Evolutionary conservation across 2,113 vertebrate species (phyloP), one percentile per base, ranked within the genome.

Genomic region (Delphinapterus leucas): DNA sequence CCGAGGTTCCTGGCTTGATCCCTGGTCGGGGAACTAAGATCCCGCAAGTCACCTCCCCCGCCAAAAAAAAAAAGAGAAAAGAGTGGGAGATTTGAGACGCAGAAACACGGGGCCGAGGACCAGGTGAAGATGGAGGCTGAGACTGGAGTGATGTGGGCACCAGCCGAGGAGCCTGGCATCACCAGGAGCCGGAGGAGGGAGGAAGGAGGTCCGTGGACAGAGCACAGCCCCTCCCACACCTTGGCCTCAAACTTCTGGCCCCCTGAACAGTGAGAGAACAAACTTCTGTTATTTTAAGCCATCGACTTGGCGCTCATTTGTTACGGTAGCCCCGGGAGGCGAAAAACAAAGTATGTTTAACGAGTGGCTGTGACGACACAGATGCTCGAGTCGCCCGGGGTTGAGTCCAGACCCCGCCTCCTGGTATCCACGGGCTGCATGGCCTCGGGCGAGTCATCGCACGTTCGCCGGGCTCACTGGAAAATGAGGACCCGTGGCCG

Each of bases 331-430:
- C 47, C n/a, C 25, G 47, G 68, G 33, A 83, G 71, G 47, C 11
- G 6, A 70, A 60, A 8, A 44, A 6, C 53, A 61, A 74, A n/a
- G 6, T 17, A 4, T 28, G 6, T 49, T 36, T 44, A 26, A 6
- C 28, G 0, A 82, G 31, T 9, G 11, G 23, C 33, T 71, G 53
- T 61, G 13, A 26, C 17, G 49, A 49, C 25, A 49, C 25, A 63
- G 38, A 26, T 38, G 81, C 2, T 73, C 7, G 9, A 84, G 70
- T 13, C 10, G 0, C 58, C 7, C 0, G 8, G 47, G 47, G 70
- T 13, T 33, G 70, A 55, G n/a, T 20, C 10, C 47, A 67, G 18
- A 49, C 63, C 14, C 81, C 5, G 13, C 44, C 68, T 65, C 44
- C 55, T 8, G 90, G 33, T 15, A n/a, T 26, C 68, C 21, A 2